Evolutionary conservation across 2,113 vertebrate species (phyloP), one percentile per base, ranked within the genome.

Genomic region (Atractosteus spatula): DNA sequence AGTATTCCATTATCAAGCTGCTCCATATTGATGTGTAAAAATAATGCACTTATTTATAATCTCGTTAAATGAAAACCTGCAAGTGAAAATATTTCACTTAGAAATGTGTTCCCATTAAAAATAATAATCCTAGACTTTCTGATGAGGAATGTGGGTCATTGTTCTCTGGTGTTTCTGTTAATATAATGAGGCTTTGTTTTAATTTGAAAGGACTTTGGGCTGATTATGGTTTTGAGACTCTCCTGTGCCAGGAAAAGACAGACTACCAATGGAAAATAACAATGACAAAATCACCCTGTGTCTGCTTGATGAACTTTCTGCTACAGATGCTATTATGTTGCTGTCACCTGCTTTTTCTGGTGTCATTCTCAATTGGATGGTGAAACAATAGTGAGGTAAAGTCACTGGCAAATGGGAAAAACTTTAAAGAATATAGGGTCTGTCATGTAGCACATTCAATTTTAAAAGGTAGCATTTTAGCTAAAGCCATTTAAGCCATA

Each of bases 111-210:
- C 75, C 43, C 68, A 73, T 71, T 68, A 47, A 73, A 67, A 61
- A 76, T 63, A 78, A 75, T 68, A 77, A 88, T 91, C 83, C 85
- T 73, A 55, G 76, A 80, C 71, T 89, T 82, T 81, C 77, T 80
- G 84, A 83, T 79, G 83, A 77, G 72, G 79, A 83, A 83, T 85
- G 85, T 76, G 74, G 5, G 12, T 51, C 86, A 87, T 88, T 90
- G 89, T 88, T 83, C 83, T 87, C 71, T 70, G 71, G 80, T 80
- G 66, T 78, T 79, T 62, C 83, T 80, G 80, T 88, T 88, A 86
- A 85, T 17, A 72, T 87, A 81, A 89, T 85, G 79, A 78, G 83
- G 83, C 70, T 83, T 89, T 80, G 79, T 89, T 89, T 88, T 85
- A 79, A 90, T 89, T 87, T 85, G 82, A 90, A 88, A 80, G 81